Evolutionary conservation across 2,797 vertebrate species (phyloP).

Genomic region (Molothrus aeneus): DNA sequence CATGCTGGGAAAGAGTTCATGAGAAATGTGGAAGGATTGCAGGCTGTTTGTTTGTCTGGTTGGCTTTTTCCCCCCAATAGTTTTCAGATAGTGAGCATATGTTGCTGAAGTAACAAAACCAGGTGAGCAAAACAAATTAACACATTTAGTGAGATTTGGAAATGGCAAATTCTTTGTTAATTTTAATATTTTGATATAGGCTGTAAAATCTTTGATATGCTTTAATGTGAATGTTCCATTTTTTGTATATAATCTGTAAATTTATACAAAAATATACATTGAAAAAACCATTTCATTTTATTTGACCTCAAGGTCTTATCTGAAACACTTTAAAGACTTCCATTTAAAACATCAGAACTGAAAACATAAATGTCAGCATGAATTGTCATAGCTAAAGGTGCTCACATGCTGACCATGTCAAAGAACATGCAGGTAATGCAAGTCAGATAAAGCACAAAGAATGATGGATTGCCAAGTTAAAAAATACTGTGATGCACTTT

Average conservation of each 20-base stretch:
- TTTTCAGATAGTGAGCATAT: not conserved
- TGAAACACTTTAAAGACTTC: not conserved
- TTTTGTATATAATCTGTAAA: not conserved
- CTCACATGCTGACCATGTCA: not conserved
- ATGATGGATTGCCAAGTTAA: not conserved
- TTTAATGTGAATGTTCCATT: not conserved
- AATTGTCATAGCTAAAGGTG: not conserved
- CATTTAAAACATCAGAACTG: not conserved
- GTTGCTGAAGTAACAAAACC: conserved; percentile 26
- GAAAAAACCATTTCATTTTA: not conserved
- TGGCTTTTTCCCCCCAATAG: fast-evolving
- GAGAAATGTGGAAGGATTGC: not conserved
- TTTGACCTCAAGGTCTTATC: not conserved
- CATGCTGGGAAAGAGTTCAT: not conserved
- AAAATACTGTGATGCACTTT: not conserved
- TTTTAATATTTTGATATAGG: not conserved
- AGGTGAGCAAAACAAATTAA: conserved; percentile 51
- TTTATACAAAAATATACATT: not conserved
- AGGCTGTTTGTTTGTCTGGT: not conserved
- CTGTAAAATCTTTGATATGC: not conserved
- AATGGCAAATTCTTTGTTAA: not conserved
- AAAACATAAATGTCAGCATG: not conserved
- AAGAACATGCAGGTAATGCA: not conserved
- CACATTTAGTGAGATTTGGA: not conserved
- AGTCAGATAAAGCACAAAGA: not conserved